A percentile compares a stretch with the other conserved stretches of the same genome.
Conservation (phyloP, 2,888 invertebrate genomes). For the Petrolisthes manimaculis region DNA sequence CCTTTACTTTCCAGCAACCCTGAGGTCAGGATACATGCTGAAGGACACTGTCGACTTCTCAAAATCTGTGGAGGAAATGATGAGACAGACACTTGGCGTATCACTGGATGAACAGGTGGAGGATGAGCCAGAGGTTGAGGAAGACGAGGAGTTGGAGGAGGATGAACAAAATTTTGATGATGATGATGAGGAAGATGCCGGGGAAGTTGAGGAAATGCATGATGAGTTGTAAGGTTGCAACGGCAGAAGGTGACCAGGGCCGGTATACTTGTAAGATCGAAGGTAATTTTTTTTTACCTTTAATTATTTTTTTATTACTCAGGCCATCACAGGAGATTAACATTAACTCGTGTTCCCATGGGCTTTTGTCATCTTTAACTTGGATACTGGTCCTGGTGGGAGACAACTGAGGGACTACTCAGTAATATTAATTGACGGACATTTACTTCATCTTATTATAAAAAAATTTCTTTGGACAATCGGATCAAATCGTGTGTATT, state of each 20-base stretch:
- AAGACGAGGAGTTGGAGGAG: slow-evolving; percentile 37
- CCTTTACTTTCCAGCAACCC: slow-evolving; percentile 77
- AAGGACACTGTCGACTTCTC: slow-evolving; percentile 90
- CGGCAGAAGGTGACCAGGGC: too few species aligned
- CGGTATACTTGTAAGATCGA: too few species aligned
- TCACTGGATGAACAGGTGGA: slow-evolving; percentile 78
- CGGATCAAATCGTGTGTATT: too few species aligned
- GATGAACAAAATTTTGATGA: slow-evolving; percentile 39
- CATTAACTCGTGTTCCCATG: too few species aligned
- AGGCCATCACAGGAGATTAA: background rate
- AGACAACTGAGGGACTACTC: too few species aligned
- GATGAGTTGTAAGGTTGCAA: slow-evolving; percentile 45
- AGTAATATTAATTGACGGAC: too few species aligned
- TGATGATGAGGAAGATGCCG: slow-evolving; percentile 46
- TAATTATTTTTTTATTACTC: background rate
- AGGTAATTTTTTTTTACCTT: background rate
- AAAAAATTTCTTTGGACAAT: too few species aligned
- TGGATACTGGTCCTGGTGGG: too few species aligned
- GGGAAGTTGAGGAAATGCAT: slow-evolving; percentile 61
- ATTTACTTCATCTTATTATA: too few species aligned
- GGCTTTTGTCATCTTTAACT: too few species aligned
- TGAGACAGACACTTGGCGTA: slow-evolving; percentile 84
- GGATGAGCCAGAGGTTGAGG: slow-evolving; percentile 60
- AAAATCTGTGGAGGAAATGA: slow-evolving; percentile 88
- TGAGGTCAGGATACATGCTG: slow-evolving; percentile 94